Conservation (phyloP, 1,140 invertebrate genomes). For the Musca vetustissima region DNA sequence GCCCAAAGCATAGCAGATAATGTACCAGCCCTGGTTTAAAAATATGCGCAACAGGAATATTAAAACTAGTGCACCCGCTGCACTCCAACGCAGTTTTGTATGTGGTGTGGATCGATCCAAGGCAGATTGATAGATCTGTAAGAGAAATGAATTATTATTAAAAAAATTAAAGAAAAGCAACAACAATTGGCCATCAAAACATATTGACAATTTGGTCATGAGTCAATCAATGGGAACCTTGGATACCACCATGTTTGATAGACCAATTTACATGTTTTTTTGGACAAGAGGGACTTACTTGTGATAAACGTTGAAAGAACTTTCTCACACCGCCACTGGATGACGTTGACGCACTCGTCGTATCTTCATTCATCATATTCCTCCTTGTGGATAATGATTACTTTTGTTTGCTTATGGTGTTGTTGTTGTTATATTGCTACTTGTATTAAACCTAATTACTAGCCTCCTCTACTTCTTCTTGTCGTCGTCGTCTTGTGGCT, state of each 20-base stretch:
- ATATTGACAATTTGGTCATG: not conserved
- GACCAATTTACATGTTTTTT: too few species aligned
- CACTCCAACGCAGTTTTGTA: constrained; percentile 62
- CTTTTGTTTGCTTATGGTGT: constrained; percentile 2
- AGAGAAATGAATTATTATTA: constrained; percentile 12
- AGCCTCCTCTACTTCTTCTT: not conserved
- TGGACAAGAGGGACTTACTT: constrained; percentile 32
- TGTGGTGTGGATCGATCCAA: constrained; percentile 69
- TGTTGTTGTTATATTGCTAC: constrained; percentile 4
- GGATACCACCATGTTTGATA: too few species aligned
- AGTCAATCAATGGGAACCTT: not conserved
- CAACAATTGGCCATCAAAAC: not conserved
- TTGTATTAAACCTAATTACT: constrained; percentile 9
- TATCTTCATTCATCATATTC: constrained; percentile 54
- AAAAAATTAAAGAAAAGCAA: too few species aligned
- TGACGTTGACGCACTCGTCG: constrained; percentile 32
- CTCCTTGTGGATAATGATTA: not conserved
- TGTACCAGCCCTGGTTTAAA: constrained; percentile 92
- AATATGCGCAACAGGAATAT: constrained; percentile 64
- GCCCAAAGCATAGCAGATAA: constrained; percentile 96
- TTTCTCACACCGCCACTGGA: constrained; percentile 43
- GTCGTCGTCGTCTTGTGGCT: not conserved
- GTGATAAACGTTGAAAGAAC: constrained; percentile 51
- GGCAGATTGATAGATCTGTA: constrained; percentile 62
- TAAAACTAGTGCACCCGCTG: constrained; percentile 59